phyloP scores from a whole-genome alignment of 2,113 vertebrate genomes.

The Oncorhynchus mykiss region DNA sequence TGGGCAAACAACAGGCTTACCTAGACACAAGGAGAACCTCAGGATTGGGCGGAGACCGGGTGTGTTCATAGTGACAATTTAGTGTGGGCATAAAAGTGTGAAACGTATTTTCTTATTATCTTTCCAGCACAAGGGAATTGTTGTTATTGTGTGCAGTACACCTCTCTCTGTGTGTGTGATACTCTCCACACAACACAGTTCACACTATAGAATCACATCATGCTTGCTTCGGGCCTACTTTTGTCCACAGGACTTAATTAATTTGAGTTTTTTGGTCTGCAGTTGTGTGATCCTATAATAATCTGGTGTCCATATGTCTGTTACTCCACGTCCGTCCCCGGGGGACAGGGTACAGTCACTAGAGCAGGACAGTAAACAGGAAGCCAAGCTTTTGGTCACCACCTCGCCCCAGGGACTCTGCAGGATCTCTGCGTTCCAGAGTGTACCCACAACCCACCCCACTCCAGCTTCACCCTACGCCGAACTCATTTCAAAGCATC shows the following conservation, averaged over 20 bases:
- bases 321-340: slow-evolving; percentile 4
- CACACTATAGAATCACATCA: too few species aligned
- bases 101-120: neutral
- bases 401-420: neutral
- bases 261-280: too few species aligned
- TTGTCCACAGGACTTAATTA: too few species aligned
- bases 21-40: neutral
- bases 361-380: slow-evolving; percentile 45
- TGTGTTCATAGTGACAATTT: too few species aligned
- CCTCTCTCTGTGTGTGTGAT: neutral
- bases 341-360: slow-evolving; percentile 19
- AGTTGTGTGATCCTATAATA: neutral
- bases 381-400: slow-evolving; percentile 17
- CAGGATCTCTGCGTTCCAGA: neutral
- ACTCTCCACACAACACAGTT: too few species aligned
- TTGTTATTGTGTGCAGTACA: neutral
- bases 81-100: too few species aligned
- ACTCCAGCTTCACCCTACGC: neutral
- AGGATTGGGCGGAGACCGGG: slow-evolving; percentile 20
- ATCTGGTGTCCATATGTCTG: slow-evolving; percentile 53
- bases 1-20: slow-evolving; percentile 23
- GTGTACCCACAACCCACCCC: neutral
- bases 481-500: too few species aligned
- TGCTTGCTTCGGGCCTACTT: too few species aligned
- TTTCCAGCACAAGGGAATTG: neutral